A percentile compares a stretch with the other conserved stretches of the same genome.
These are phyloP conservation scores for Plagodis dolabraria DNA, from an alignment of 2,888 invertebrate species.

Conservation along the genomic window DNA sequence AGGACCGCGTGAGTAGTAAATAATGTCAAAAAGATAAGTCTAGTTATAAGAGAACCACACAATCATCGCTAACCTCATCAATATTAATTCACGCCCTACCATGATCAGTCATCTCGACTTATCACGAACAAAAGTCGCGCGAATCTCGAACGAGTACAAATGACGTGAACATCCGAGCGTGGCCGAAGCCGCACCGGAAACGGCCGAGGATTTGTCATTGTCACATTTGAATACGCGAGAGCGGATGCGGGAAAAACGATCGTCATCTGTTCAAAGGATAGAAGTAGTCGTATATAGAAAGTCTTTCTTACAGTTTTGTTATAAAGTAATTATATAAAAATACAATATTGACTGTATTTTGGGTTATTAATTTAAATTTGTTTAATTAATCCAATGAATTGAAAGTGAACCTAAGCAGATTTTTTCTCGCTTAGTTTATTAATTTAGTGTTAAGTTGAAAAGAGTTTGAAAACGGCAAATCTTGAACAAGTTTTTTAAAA, in stretches of 20 bases:
- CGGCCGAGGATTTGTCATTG: slow-evolving; percentile 79
- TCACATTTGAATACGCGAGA: slow-evolving; percentile 81
- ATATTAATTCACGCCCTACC: slow-evolving; percentile 61
- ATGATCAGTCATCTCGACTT: slow-evolving; percentile 58
- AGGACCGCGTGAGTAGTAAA: no score
- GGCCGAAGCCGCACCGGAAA: slow-evolving; percentile 74
- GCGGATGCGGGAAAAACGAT: slow-evolving; percentile 78
- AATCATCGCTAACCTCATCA: slow-evolving; percentile 19
- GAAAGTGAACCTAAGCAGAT: no score
- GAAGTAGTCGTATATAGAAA: slow-evolving; percentile 28
- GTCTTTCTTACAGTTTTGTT: slow-evolving; percentile 7
- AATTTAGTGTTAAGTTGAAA: no score
- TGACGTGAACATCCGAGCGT: slow-evolving; percentile 73
- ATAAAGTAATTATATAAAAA: no score
- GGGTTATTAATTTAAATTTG: no score
- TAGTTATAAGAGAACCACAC: neutral
- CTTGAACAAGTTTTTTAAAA: no score
- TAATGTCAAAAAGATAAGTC: no score
- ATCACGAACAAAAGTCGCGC: slow-evolving; percentile 61
- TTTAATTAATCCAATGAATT: no score
- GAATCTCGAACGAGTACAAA: slow-evolving; percentile 78
- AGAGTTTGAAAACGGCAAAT: no score
- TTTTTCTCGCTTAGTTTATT: no score
- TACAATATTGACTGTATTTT: no score
- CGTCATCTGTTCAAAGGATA: slow-evolving; percentile 69